phyloP scores from a whole-genome alignment of 2,797 vertebrate genomes.

The Oceanodroma leucorhoa region DNA sequence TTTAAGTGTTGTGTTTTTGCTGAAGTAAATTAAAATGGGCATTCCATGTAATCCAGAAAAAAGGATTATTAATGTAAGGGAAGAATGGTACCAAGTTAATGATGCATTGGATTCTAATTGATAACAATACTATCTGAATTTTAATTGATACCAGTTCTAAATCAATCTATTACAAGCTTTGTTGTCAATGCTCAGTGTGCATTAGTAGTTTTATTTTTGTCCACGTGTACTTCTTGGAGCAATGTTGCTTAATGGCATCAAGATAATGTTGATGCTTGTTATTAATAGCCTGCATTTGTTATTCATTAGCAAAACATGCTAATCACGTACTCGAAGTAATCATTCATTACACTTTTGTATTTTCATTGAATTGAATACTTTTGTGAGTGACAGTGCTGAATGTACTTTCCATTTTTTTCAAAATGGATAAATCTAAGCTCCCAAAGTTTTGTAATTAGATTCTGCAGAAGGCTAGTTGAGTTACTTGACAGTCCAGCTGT shows the following conservation, averaged over 20 bases:
- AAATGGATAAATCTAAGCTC: not conserved
- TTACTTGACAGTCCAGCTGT: not conserved
- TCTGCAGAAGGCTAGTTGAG: not conserved
- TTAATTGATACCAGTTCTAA: not conserved
- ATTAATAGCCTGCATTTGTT: not conserved
- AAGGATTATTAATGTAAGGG: not conserved
- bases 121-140: not conserved
- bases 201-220: not conserved
- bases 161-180: not conserved
- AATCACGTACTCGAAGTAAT: not conserved
- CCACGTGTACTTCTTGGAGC: not conserved
- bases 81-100: not conserved
- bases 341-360: not conserved
- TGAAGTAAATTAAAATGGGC: not conserved
- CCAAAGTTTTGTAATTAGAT: not conserved
- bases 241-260: not conserved
- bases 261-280: not conserved
- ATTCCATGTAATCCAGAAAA: not conserved
- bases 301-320: not conserved
- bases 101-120: not conserved
- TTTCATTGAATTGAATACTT: not conserved
- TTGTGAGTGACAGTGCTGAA: not conserved
- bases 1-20: not conserved
- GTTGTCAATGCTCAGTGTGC: not conserved
- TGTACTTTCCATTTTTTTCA: not conserved